A percentile compares a stretch with the other conserved stretches of the same genome.
phyloP scores from a whole-genome alignment of 1,140 invertebrate genomes.

The Leptoteleia sp. region DNA sequence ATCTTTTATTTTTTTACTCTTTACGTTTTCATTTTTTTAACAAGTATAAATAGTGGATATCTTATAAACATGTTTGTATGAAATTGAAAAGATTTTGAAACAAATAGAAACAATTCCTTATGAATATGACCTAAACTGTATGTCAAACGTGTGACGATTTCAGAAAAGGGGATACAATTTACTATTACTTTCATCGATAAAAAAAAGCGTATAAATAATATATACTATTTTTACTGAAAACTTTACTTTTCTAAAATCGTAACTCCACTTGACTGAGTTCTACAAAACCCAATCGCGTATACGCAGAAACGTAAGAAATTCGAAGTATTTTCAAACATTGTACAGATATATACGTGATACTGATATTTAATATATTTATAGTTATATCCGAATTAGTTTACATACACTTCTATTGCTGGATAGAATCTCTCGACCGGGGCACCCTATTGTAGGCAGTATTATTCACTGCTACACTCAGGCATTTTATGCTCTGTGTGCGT shows the following conservation, averaged over 20 bases:
- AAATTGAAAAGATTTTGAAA: conserved; percentile 44
- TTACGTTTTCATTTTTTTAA: too few relatives aligned
- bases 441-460: conserved; percentile 79
- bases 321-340: conserved; percentile 25
- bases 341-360: conserved; percentile 49
- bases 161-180: conserved; percentile 1
- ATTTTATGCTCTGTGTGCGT: conserved; percentile 79
- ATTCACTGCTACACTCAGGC: conserved; percentile 80
- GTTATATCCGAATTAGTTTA: conserved; percentile 80
- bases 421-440: conserved; percentile 79
- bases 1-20: too few relatives aligned
- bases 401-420: conserved; percentile 81
- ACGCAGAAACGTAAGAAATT: conserved; percentile 38
- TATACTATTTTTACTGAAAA: too few relatives aligned
- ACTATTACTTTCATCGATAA: too few relatives aligned
- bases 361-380: conserved; percentile 72
- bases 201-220: too few relatives aligned
- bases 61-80: too few relatives aligned
- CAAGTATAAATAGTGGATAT: too few relatives aligned
- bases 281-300: conserved; percentile 49
- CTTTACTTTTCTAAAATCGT: conserved; percentile 12
- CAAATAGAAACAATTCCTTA: conserved; percentile 33
- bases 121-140: conserved; percentile 68
- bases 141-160: conserved; percentile 64
- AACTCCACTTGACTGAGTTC: conserved; percentile 29